A percentile compares a stretch with the other conserved stretches of the same genome.
phyloP scores from a whole-genome alignment of 2,113 vertebrate genomes.

The Bos taurus region DNA sequence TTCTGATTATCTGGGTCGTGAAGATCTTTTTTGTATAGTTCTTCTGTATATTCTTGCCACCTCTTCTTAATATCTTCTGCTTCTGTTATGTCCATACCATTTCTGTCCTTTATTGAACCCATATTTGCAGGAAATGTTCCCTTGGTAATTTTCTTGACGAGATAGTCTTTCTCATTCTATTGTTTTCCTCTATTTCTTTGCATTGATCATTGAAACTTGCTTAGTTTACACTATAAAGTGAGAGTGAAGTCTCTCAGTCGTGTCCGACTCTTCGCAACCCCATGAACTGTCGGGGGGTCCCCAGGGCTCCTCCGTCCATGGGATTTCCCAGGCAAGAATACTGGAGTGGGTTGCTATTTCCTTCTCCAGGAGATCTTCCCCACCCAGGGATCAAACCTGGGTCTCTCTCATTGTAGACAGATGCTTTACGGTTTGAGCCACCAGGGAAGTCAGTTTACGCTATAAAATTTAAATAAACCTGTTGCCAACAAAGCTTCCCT shows the following conservation, averaged over 20 bases:
- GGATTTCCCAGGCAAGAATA: background rate
- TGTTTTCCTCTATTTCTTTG: no score
- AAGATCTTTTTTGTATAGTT: no score
- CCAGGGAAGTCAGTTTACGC: background rate
- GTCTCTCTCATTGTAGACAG: background rate
- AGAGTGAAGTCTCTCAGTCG: fast-evolving
- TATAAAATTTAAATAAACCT: background rate
- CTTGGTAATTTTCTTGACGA: no score
- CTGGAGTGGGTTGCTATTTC: background rate
- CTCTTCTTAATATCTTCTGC: no score
- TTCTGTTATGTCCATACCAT: no score
- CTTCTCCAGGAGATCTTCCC: background rate
- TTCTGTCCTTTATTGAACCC: no score
- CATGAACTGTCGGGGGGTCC: background rate
- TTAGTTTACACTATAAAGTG: no score
- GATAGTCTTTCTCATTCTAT: no score
- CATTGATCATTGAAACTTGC: no score
- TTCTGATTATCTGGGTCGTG: no score
- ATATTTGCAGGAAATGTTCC: no score
- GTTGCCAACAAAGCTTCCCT: background rate
- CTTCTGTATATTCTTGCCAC: no score
- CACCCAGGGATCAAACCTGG: background rate
- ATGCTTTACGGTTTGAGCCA: fast-evolving
- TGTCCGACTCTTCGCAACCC: background rate
- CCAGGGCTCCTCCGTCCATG: background rate